phyloP scores from a whole-genome alignment of 2,113 vertebrate species.

The Pholis gunnellus region DNA sequence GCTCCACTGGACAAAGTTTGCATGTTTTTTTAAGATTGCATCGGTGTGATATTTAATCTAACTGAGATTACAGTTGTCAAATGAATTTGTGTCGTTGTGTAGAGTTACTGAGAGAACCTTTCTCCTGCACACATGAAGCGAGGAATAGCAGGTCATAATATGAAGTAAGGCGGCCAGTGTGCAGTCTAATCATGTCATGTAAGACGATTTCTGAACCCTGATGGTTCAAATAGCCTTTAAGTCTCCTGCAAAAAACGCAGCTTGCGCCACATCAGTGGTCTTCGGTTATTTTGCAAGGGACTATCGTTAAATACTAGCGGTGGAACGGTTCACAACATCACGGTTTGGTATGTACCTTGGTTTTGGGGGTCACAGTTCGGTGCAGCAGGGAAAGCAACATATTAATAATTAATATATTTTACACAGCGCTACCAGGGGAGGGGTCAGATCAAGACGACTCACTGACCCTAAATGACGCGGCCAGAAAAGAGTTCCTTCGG shows the following conservation, averaged over 20 bases:
- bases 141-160: background rate
- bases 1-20: constrained; percentile 1
- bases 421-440: background rate
- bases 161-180: background rate
- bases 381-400: background rate
- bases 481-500: too few species aligned
- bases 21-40: background rate
- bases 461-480: too few species aligned
- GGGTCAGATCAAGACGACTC: background rate
- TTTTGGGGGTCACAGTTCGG: background rate
- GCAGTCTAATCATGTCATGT: background rate
- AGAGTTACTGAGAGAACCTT: background rate
- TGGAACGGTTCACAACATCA: background rate
- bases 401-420: background rate
- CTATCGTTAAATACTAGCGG: background rate
- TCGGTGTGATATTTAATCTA: background rate
- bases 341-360: background rate
- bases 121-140: background rate
- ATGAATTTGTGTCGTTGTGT: background rate
- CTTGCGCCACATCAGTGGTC: background rate
- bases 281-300: background rate
- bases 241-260: constrained; percentile 37
- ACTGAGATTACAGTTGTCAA: background rate
- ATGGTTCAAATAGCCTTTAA: background rate
- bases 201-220: background rate